Base-by-base conservation (phyloP, 2,113 vertebrate species). In the Oxyruncus cristatus region DNA sequence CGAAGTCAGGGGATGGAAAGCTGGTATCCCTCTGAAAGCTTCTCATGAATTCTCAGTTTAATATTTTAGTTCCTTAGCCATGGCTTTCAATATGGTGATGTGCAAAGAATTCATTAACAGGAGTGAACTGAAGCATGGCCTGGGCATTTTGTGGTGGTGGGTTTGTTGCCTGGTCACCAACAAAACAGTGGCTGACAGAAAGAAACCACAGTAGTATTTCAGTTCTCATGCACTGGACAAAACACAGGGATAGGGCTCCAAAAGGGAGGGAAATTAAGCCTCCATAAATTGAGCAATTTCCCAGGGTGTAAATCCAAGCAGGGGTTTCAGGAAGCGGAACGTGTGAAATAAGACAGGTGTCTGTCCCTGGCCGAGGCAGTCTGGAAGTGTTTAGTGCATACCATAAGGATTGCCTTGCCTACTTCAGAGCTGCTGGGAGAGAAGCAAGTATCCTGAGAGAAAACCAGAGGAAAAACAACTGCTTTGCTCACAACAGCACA, bases 281-380 rank as follows among this genome's bases (percentile, higher is more conserved):
- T 65, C 56, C 44, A 52, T 85, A 75, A 94, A 86, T 84, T 9
- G 21, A 93, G 83, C 65, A 39, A 56, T 96, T 92, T 96, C 88
- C 85, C 76, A 11, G 90, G 59, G 88, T 93, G 88, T 93, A 94
- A 95, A 93, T 93, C 72, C 93, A 96, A 85, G 79, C 85, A 92
- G 92, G 42, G 62, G 65, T 92, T 86, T 88, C 59, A 56, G 90
- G 93, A 75, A 89, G 72, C 88, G 88, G 85, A 89, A 96, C 0
- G 30, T 90, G 82, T 95, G 96, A 95, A 96, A 92, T 68, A 83
- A 96, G 93, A 88, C 93, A 94, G 92, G 92, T 95, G 95, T 47
- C 50, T 86, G 75, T 85, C 92, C 71, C 85, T 77, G 90, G 28
- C 58, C 22, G 19, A 55, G 56, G 82, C n/a, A 14, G 79, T 78